Percentiles rank a stretch among this genome's conserved stretches.
These are phyloP conservation scores for Amphiprion percula DNA, from an alignment of 2,113 vertebrate genomes.

Conservation along the genomic window DNA sequence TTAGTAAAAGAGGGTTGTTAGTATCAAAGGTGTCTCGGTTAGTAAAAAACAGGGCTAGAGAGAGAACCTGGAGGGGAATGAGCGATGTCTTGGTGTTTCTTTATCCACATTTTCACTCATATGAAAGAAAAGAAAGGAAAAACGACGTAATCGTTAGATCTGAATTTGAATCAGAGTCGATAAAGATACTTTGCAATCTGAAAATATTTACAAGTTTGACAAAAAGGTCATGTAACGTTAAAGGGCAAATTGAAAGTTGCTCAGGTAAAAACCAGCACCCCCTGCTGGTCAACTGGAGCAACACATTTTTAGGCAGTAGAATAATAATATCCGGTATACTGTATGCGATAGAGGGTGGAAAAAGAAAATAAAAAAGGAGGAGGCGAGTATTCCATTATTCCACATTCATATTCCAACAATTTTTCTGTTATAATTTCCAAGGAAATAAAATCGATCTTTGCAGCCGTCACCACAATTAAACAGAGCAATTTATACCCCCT, in stretches of 20 bases:
- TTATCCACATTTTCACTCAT: neutral
- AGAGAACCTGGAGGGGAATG: constrained; percentile 10
- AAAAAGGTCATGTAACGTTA: constrained; percentile 30
- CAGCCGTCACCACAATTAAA: constrained; percentile 84
- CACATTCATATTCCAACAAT: constrained; percentile 65
- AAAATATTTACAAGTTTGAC: constrained; percentile 76
- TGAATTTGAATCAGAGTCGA: constrained; percentile 18
- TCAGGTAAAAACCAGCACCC: constrained; percentile 59
- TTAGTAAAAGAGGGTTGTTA: constrained; percentile 41
- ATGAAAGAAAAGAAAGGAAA: neutral
- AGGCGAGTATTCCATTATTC: constrained; percentile 51
- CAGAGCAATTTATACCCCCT: constrained; percentile 56
- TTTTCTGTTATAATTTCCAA: constrained; percentile 55
- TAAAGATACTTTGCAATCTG: constrained; percentile 20
- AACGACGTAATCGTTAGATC: neutral
- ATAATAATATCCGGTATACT: constrained; percentile 29
- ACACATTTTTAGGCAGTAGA: constrained; percentile 27
- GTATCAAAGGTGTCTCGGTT: constrained; percentile 62
- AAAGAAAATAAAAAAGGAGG: neutral
- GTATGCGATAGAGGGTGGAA: neutral
- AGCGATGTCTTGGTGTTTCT: neutral
- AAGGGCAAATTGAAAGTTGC: constrained; percentile 55
- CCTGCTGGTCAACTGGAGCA: constrained; percentile 53
- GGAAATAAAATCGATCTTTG: constrained; percentile 64
- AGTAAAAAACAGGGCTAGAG: constrained; percentile 41